A percentile compares a stretch with the other conserved stretches of the same genome.
Evolutionary conservation across 1,140 invertebrate species (phyloP).

Genomic region (Hyposmocoma kahamanoa): DNA sequence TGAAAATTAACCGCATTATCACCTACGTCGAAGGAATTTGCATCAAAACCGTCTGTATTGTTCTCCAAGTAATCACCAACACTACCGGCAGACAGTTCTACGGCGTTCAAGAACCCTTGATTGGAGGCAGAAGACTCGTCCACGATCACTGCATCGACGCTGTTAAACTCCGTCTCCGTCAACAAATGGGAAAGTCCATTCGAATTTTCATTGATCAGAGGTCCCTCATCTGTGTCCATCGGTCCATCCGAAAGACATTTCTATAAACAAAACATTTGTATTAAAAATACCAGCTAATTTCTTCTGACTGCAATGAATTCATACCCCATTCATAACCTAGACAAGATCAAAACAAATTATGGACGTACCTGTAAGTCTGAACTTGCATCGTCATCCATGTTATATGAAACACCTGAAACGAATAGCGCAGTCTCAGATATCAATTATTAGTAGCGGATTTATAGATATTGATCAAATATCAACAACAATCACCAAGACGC

Average conservation of each 20-base stretch:
- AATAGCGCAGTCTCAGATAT: no score
- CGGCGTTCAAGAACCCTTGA: conserved; percentile 60
- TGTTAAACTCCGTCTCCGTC: conserved; percentile 59
- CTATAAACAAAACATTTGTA: conserved; percentile 25
- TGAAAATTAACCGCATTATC: conserved; percentile 59
- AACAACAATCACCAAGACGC: background rate
- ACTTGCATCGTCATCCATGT: conserved; percentile 59
- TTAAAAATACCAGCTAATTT: conserved; percentile 12
- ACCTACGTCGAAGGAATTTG: conserved; percentile 59
- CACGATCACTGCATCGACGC: conserved; percentile 51
- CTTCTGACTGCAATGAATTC: background rate
- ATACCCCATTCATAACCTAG: conserved; percentile 29
- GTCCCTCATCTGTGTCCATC: conserved; percentile 62
- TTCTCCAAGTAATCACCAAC: conserved; percentile 60
- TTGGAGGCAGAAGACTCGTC: conserved; percentile 63
- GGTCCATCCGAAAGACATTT: conserved; percentile 48
- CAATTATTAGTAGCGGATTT: no score
- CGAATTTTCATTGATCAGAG: conserved; percentile 62
- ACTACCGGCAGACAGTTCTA: conserved; percentile 53
- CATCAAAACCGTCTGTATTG: conserved; percentile 50
- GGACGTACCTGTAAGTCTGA: conserved; percentile 54
- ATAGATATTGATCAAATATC: background rate
- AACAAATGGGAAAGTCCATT: conserved; percentile 60
- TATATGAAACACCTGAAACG: background rate
- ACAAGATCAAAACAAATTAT: conserved; percentile 7